These are phyloP conservation scores for Cantharis lateralis DNA, from an alignment of 2,888 invertebrate genomes.

Conservation along the genomic window DNA sequence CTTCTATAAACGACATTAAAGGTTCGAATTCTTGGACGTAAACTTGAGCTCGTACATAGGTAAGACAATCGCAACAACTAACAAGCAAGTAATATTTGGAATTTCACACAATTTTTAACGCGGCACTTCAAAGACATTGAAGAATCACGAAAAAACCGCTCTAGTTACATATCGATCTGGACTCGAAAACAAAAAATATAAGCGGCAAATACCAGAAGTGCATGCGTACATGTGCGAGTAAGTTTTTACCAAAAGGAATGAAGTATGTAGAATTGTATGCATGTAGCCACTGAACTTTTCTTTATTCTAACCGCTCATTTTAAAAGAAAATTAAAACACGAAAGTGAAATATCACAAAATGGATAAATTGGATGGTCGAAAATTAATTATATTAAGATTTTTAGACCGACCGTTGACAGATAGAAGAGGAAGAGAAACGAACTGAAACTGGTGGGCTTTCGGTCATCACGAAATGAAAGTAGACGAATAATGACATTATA, in stretches of 20 bases:
- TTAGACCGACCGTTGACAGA: neutral
- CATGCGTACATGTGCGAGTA: constrained; percentile 51
- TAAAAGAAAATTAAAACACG: neutral
- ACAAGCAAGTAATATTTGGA: constrained; percentile 58
- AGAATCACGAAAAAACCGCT: constrained; percentile 49
- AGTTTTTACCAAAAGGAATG: constrained; percentile 49
- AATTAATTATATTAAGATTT: neutral
- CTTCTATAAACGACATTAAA: constrained; percentile 5
- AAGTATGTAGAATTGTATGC: constrained; percentile 45
- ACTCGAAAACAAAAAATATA: constrained; percentile 43
- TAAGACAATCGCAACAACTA: constrained; percentile 47
- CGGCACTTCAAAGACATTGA: constrained; percentile 54
- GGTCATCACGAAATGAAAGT: neutral
- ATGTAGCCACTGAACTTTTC: constrained; percentile 14
- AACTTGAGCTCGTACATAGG: constrained; percentile 18
- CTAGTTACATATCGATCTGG: constrained; percentile 55
- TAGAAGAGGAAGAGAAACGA: neutral
- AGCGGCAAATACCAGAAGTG: constrained; percentile 52
- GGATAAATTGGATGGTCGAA: neutral
- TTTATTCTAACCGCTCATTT: constrained; percentile 8
- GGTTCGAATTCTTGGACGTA: constrained; percentile 15
- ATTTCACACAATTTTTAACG: constrained; percentile 58
- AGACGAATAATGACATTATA: neutral
- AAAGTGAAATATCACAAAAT: neutral
- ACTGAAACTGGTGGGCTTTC: neutral